phyloP scores from a whole-genome alignment of 2,113 vertebrate species.

The Poecilia latipinna region DNA sequence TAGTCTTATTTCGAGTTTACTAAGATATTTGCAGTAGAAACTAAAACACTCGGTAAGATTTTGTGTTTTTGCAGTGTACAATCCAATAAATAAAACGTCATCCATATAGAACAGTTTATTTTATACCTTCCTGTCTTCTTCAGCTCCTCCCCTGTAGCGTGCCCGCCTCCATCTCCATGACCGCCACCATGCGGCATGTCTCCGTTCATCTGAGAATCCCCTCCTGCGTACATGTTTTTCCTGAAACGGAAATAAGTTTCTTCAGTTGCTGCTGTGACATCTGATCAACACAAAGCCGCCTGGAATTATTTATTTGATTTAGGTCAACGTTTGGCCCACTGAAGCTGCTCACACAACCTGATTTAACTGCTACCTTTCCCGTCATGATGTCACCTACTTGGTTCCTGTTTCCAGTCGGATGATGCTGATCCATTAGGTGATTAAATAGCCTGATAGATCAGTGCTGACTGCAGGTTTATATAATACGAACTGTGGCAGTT shows the following conservation, averaged over 20 bases:
- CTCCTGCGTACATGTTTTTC: conserved; percentile 95
- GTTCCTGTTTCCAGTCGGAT: not conserved
- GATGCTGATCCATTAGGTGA: not conserved
- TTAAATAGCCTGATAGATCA: not conserved
- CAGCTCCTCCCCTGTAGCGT: conserved; percentile 88
- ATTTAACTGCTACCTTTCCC: not conserved
- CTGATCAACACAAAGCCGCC: not conserved
- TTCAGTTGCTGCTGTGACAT: not conserved
- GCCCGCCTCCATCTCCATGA: conserved; percentile 87
- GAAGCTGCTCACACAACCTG: not conserved
- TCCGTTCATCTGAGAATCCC: conserved; percentile 95
- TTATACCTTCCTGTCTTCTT: conserved; percentile 89
- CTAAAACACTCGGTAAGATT: no score
- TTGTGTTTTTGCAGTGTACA: not conserved
- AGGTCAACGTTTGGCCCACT: not conserved
- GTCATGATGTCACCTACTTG: not conserved
- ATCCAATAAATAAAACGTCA: not conserved
- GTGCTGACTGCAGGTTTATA: not conserved
- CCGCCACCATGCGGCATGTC: conserved; percentile 88
- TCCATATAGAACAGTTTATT: no score
- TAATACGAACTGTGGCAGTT: conserved; percentile 13
- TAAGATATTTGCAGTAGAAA: not conserved
- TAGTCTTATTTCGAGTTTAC: no score
- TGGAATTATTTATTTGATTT: not conserved
- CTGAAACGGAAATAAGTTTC: conserved; percentile 71